These are phyloP conservation scores for Benthosema pterotum DNA, from an alignment of 2,797 vertebrate genomes.

Conservation along the genomic window DNA sequence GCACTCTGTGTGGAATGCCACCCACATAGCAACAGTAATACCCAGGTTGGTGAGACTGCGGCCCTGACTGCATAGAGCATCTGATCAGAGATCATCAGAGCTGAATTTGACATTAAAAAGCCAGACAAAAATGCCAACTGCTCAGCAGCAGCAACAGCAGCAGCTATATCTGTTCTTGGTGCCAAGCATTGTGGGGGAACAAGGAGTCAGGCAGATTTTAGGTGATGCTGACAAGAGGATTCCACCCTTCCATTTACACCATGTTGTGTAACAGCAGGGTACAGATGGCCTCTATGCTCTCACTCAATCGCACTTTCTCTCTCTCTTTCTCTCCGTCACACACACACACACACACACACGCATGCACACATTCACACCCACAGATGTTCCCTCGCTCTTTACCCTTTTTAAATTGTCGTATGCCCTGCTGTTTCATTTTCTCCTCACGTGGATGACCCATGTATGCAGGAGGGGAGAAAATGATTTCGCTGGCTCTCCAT, in stretches of 20 bases:
- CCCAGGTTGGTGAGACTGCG: slow-evolving; percentile 29
- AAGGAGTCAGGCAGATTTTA: slow-evolving; percentile 8
- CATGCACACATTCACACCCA: too few relatives aligned
- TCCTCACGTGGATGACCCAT: too few relatives aligned
- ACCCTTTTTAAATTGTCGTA: slow-evolving; percentile 20
- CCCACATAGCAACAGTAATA: slow-evolving; percentile 72
- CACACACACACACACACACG: too few relatives aligned
- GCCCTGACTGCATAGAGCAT: slow-evolving; percentile 40
- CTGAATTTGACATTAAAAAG: slow-evolving; percentile 27
- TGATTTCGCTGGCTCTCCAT: too few relatives aligned
- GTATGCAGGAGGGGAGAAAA: too few relatives aligned
- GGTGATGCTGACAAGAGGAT: slow-evolving; percentile 10
- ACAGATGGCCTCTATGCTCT: slow-evolving; percentile 29
- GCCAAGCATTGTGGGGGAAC: slow-evolving; percentile 6
- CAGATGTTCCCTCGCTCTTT: slow-evolving; percentile 7
- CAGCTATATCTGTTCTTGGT: slow-evolving; percentile 2
- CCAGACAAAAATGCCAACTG: slow-evolving; percentile 12
- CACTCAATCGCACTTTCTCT: background rate
- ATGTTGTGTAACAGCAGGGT: slow-evolving; percentile 39
- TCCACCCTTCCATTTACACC: slow-evolving; percentile 32
- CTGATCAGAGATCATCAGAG: slow-evolving; percentile 22
- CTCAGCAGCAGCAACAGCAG: background rate
- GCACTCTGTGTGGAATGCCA: slow-evolving; percentile 21
- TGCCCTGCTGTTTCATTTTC: background rate
- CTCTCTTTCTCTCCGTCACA: too few relatives aligned